Percentiles rank a stretch among this genome's conserved stretches.
These are phyloP conservation scores for Martes flavigula DNA, from an alignment of 2,797 vertebrate species.

Conservation along the genomic window DNA sequence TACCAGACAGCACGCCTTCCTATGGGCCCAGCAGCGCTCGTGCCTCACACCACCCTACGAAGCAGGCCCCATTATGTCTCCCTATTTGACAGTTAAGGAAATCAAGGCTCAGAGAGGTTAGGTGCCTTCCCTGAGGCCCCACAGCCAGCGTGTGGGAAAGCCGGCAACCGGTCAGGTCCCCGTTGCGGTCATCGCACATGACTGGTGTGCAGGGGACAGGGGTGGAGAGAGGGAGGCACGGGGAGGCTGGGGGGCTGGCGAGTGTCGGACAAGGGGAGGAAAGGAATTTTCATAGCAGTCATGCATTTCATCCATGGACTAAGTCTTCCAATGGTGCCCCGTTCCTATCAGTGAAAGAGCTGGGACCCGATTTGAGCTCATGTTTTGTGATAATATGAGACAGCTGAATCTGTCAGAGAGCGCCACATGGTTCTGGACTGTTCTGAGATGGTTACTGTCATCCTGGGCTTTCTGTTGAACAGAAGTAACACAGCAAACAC, in stretches of 20 bases:
- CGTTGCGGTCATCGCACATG: not conserved
- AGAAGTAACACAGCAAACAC: not conserved
- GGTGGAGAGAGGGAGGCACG: rapidly evolving
- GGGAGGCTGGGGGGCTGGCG: not conserved
- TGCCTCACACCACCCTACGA: not conserved
- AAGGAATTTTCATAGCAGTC: not conserved
- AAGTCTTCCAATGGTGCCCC: not conserved
- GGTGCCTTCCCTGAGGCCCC: not conserved
- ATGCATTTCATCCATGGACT: not conserved
- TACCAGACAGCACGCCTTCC: not conserved
- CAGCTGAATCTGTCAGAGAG: not conserved
- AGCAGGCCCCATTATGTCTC: rapidly evolving
- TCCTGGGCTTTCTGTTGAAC: not conserved
- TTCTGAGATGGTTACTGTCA: not conserved
- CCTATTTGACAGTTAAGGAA: not conserved
- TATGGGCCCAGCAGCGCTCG: not conserved
- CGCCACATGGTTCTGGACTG: conserved; percentile 9
- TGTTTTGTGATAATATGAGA: not conserved
- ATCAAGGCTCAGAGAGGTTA: not conserved
- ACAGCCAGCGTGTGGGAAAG: not conserved
- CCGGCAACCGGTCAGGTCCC: not conserved
- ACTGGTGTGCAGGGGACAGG: not conserved
- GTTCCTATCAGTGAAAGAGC: not conserved
- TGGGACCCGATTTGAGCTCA: not conserved
- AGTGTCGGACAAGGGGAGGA: too few species aligned